Evolutionary conservation across 2,113 vertebrate genomes (phyloP), one percentile per base, ranked within the genome.

Genomic region (Patagioenas fasciata): DNA sequence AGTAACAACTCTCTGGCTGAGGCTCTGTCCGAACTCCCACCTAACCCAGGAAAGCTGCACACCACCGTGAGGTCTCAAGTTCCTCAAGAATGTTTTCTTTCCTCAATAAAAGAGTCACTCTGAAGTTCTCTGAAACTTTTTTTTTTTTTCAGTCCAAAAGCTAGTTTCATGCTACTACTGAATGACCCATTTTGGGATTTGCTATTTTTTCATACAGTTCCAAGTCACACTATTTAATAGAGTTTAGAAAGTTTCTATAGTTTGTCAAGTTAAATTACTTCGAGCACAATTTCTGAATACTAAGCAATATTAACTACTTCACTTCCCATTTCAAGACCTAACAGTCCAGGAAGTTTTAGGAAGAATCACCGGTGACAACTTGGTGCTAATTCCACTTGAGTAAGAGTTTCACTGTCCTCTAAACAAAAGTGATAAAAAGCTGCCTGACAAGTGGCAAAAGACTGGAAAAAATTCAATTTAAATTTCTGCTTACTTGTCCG

Each of bases 401-500:
- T 8, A 66, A 62, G 53, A 54, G 34, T 67, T 82, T 47, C 73
- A 62, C 5, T 69, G 34, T 12, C 16, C 10, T 6, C 2, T 1
- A 47, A 50, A 15, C 9, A 2, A 6, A 50, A 71, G 29, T 0
- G 15, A 57, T 0, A 65, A 66, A 60, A 48, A 51, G 56, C 29
- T 1, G 29, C 61, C 60, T 38, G 34, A 17, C 6, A 79, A 72
- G 42, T 0, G 38, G 53, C 26, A 19, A 31, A 38, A 19, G 10
- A 47, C 38, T 26, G 24, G 3, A 16, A 28, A 15, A 10, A 2
- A 28, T 0, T 0, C 5, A 23, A 18, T 14, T 14, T 4, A 13
- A 36, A 53, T 15, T 38, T 31, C 82, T 96, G 97, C 99, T 99
- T 98, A 99, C 99, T 99, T 99, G 98, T 99, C 99, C 56, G 99